Percentiles rank a stretch among this genome's conserved stretches.
phyloP scores from a whole-genome alignment of 2,888 invertebrate species.

The Frankliniella intonsa region DNA sequence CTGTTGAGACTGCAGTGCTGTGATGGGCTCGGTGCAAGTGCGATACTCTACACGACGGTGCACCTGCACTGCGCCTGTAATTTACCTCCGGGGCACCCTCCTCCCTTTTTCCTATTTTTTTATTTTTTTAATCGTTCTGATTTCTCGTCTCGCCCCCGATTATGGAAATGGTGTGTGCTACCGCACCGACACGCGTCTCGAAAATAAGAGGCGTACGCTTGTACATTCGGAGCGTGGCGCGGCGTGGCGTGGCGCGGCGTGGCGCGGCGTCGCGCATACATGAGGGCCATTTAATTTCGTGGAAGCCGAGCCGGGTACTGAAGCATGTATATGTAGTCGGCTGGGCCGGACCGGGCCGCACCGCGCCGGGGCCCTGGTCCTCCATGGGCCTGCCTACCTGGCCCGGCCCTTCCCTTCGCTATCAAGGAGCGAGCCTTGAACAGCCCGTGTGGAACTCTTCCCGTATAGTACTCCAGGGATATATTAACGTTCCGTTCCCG shows the following conservation, averaged over 20 bases:
- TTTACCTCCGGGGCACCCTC: too few species aligned
- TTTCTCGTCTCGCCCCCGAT: too few species aligned
- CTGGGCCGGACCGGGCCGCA: neutral
- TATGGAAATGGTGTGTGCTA: too few species aligned
- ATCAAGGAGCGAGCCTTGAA: neutral
- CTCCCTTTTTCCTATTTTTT: too few species aligned
- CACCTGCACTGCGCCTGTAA: too few species aligned
- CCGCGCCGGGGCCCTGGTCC: neutral
- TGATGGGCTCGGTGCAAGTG: too few species aligned
- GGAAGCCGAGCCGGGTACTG: neutral
- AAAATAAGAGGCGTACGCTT: too few species aligned
- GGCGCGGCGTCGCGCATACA: neutral
- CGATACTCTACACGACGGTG: too few species aligned
- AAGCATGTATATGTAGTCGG: neutral
- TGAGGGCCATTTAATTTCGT: slow-evolving; percentile 1
- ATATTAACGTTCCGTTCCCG: too few species aligned
- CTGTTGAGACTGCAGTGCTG: too few species aligned
- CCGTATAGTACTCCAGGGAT: neutral
- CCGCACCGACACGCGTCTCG: too few species aligned
- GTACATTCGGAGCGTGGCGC: neutral
- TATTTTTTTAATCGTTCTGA: too few species aligned
- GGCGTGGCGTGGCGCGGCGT: neutral
- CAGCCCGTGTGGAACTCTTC: neutral
- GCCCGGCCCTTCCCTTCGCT: neutral
- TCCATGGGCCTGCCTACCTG: neutral